Evolutionary conservation across 2,797 vertebrate genomes (phyloP), one percentile per base, ranked within the genome.

Genomic region (Babyrousa celebensis): DNA sequence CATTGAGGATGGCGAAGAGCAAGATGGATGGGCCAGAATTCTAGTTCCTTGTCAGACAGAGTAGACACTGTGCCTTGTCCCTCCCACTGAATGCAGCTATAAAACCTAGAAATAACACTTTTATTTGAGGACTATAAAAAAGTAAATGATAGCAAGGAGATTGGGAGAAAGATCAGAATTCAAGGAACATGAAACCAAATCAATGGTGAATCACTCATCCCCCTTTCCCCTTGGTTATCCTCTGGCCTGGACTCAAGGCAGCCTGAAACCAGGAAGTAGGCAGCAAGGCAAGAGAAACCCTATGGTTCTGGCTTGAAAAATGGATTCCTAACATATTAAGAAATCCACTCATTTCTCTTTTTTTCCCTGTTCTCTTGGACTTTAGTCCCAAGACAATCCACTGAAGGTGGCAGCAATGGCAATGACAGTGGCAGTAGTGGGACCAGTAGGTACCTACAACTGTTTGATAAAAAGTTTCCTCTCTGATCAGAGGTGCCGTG

Each of bases 161-260:
- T 11, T 20, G 54, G 40, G 20, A 71, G 52, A 60, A 92, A 56
- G 40, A 62, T 18, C 32, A 82, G 85, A 86, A 93, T 82, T 95
- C 14, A 2, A 80, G 70, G 14, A 60, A 27, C 65, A 48, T 6
- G 6, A 48, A 27, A 65, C n/a, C 52, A 56, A 58, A 74, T 43
- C 52, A 48, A 4, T 27, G 7, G 43, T 60, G 56, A n/a, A 20
- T 78, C 56, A 21, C 67, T 0, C 74, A 65, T 62, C 0, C 62
- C 27, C 4, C 12, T 32, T 52, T 78, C 85, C 18, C 12, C 21
- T 67, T 25, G 89, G 4, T 2, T 86, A 18, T 32, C 79, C 75
- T 62, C 62, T 15, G 96, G n/a, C 11, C 40, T 83, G n/a, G n/a
- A 68, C 21, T 43, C 23, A 20, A 70, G 48, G 54, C 25, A 54